Conservation (phyloP, 2,113 vertebrate species). For the Elephantulus edwardii region DNA sequence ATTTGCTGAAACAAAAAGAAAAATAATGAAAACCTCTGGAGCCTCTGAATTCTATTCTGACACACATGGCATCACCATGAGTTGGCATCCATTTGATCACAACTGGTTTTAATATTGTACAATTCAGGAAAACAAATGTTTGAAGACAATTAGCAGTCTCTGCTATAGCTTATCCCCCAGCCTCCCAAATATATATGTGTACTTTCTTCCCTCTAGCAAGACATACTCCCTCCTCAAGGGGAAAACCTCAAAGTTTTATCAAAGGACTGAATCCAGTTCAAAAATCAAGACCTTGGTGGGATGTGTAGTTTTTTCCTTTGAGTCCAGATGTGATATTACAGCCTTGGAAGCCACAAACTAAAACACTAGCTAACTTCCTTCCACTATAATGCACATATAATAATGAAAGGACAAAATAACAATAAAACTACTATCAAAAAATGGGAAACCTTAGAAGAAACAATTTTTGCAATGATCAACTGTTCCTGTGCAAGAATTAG, state of each 20-base stretch:
- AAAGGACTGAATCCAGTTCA: not conserved
- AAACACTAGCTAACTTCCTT: not conserved
- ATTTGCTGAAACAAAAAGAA: too few species aligned
- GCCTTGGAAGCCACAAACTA: not conserved
- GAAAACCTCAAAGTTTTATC: not conserved
- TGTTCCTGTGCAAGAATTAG: not conserved
- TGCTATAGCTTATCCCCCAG: not conserved
- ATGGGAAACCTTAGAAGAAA: not conserved
- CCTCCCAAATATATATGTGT: not conserved
- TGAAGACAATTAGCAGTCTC: not conserved
- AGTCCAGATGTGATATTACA: not conserved
- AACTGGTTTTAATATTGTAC: not conserved
- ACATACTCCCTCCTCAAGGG: not conserved
- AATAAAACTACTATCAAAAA: not conserved
- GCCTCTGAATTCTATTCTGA: too few species aligned
- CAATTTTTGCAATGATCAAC: not conserved
- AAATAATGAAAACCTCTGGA: not conserved
- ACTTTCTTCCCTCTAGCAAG: not conserved
- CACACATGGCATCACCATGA: too few species aligned
- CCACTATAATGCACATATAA: fast-evolving
- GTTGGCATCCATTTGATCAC: too few species aligned
- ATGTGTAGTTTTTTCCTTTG: not conserved
- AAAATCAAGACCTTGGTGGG: not conserved
- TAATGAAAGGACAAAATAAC: not conserved
- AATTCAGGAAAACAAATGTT: not conserved